Base-by-base conservation (phyloP, 2,113 vertebrate genomes). In the Vulpes ferrilata region DNA sequence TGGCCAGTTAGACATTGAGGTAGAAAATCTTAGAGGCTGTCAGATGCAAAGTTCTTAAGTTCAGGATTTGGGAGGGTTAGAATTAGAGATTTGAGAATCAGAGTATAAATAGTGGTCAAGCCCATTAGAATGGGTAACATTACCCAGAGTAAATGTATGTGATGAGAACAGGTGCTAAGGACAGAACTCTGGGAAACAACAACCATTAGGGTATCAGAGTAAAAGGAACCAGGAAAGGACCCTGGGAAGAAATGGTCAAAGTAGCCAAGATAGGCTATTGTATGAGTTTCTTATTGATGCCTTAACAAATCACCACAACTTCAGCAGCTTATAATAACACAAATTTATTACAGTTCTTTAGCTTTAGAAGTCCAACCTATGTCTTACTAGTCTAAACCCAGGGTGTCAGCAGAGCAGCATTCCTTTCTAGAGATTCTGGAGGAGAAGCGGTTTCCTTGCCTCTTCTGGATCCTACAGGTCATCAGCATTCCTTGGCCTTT, bases 11-110 rank as follows among this genome's bases (percentile, higher is more conserved):
- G 19, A 10, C 32, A 27, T 30, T 59, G 32, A 95, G 23, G 32
- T 51, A 79, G 88, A 93, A n/a, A 10, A 11, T 86, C 67, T 94
- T 51, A 12, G 83, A 73, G 7, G 12, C 22, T 93, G 23, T 67
- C 76, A 8, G n/a, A 27, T 27, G 78, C 7, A 64, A 20, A 74
- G 25, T 19, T 88, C 53, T 74, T 11, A 13, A 87, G 51, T 55
- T 88, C 27, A 93, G 43, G n/a, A 88, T 93, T 96, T 73, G 62
- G 86, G 55, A 43, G 55, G 27, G n/a, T 74, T 80, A 74, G 57
- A 93, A 74, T 22, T 67, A 94, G 79, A 93, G 23, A 74, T 91
- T 85, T 93, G 12, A 48, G 51, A 64, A 11, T 88, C 71, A 92
- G 51, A 71, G 5, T 57, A 65, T 65, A 82, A n/a, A n/a, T 12